phyloP scores from a whole-genome alignment of 2,888 invertebrate species.

The Trissonchulus latispiculum region DNA sequence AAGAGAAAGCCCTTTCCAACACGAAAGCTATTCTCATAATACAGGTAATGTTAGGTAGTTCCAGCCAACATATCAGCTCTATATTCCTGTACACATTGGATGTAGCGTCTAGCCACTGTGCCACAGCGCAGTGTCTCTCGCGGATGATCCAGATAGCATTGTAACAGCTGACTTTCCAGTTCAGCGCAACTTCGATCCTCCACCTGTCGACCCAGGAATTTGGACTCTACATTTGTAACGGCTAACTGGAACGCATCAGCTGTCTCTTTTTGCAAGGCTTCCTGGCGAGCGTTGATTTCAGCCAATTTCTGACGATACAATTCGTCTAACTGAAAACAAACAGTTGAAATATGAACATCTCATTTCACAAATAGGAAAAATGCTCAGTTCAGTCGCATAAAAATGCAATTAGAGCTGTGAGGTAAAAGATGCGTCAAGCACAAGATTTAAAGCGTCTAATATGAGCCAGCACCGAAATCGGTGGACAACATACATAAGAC shows the following conservation, averaged over 20 bases:
- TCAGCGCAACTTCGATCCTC: background rate
- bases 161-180: conserved; percentile 3
- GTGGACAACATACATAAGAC: too few relatives aligned
- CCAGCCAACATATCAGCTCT: background rate
- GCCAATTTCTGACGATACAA: conserved; percentile 18
- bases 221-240: background rate
- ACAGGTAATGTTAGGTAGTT: background rate
- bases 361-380: too few relatives aligned
- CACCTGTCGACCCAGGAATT: background rate
- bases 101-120: background rate
- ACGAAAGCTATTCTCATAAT: too few relatives aligned
- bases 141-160: conserved; percentile 14
- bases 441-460: too few relatives aligned
- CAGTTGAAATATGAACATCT: too few relatives aligned
- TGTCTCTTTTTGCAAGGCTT: background rate
- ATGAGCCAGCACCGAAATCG: too few relatives aligned
- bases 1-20: too few relatives aligned
- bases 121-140: background rate
- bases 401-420: too few relatives aligned
- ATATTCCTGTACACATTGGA: conserved; percentile 9
- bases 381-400: too few relatives aligned
- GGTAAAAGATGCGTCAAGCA: too few relatives aligned
- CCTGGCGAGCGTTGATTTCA: conserved; percentile 6
- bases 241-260: background rate
- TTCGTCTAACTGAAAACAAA: background rate